Percentiles rank a stretch among this genome's conserved stretches.
Conservation (phyloP, 1,140 invertebrate species). For the Drosophila jambulina region DNA sequence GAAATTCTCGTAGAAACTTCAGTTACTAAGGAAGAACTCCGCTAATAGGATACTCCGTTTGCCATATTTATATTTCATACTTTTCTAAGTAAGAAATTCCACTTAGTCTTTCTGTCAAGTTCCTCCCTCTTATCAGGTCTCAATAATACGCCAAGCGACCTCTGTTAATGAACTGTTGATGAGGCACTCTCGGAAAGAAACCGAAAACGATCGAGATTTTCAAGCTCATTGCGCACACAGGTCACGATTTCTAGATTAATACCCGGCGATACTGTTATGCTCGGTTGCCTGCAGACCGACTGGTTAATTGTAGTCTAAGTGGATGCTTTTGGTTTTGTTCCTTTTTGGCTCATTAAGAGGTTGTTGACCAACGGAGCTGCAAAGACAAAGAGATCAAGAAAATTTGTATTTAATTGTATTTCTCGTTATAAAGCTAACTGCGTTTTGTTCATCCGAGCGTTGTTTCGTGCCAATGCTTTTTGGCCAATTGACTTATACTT, state of each 20-base stretch:
- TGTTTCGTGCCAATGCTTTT: conserved; percentile 20
- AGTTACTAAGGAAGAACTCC: too few relatives aligned
- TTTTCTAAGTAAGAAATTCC: too few relatives aligned
- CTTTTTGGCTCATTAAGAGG: conserved; percentile 46
- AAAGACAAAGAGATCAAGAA: conserved; percentile 14
- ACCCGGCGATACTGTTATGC: conserved; percentile 47
- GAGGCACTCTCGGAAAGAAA: conserved; percentile 35
- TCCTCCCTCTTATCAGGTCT: conserved; percentile 11
- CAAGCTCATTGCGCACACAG: conserved; percentile 32
- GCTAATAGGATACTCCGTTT: too few relatives aligned
- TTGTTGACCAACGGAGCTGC: conserved; percentile 45
- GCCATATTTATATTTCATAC: too few relatives aligned
- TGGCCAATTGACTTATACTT: conserved; percentile 63
- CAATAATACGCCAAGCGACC: conserved; percentile 5
- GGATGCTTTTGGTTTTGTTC: conserved; percentile 22
- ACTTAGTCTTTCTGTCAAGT: not conserved
- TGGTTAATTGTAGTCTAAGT: conserved; percentile 55
- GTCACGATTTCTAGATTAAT: conserved; percentile 62
- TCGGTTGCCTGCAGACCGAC: conserved; percentile 8
- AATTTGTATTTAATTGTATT: conserved; percentile 31
- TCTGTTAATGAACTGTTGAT: conserved; percentile 52
- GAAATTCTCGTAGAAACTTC: not conserved
- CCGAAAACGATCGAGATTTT: conserved; percentile 21
- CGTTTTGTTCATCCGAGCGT: conserved; percentile 10
- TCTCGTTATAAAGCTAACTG: conserved; percentile 26